phyloP scores from a whole-genome alignment of 2,888 invertebrate species.

The Eurytoma californica region DNA sequence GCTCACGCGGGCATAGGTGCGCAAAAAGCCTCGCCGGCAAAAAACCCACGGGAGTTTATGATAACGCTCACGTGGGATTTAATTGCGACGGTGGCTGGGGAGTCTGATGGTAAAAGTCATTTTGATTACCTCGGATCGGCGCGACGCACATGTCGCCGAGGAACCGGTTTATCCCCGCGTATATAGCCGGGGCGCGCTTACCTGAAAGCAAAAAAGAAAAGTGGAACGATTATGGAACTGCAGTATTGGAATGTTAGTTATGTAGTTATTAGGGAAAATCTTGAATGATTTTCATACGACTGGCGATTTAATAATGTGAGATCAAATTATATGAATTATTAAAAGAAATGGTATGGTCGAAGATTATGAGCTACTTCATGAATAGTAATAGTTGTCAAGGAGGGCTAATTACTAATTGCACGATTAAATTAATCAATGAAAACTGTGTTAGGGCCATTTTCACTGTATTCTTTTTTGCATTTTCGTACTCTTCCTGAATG shows the following conservation, averaged over 20 bases:
- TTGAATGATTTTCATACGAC: not conserved
- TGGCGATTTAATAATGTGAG: no score
- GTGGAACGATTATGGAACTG: not conserved
- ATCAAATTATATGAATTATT: no score
- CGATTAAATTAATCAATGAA: no score
- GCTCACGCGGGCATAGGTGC: not conserved
- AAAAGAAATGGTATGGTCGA: no score
- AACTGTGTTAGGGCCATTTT: no score
- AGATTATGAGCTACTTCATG: no score
- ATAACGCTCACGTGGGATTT: conserved; percentile 1
- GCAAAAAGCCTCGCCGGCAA: not conserved
- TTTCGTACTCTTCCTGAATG: no score
- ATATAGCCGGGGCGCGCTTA: conserved; percentile 3
- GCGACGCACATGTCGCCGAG: conserved; percentile 1
- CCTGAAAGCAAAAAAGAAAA: conserved; percentile 47
- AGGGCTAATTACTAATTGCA: no score
- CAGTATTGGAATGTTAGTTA: not conserved
- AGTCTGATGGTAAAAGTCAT: not conserved
- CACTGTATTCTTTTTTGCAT: no score
- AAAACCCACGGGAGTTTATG: not conserved
- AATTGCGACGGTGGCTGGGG: not conserved
- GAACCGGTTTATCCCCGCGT: conserved; percentile 13
- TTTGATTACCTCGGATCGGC: conserved; percentile 19
- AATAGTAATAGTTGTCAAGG: no score
- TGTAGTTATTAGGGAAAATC: no score